phyloP scores from a whole-genome alignment of 2,797 vertebrate genomes.

The Notoglanidium macrostoma region DNA sequence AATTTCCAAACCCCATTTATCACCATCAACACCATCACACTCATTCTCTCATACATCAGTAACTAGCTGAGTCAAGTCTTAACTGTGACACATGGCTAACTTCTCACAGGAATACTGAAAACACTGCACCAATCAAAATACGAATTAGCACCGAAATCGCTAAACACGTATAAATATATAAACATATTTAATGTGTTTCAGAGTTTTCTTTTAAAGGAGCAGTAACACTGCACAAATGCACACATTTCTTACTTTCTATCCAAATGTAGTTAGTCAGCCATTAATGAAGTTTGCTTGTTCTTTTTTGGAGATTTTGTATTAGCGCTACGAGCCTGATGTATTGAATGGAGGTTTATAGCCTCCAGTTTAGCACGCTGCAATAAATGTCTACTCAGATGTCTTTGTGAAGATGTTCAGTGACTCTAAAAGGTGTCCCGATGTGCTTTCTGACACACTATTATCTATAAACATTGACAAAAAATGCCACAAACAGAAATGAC shows the following conservation, averaged over 20 bases:
- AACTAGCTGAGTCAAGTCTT: neutral
- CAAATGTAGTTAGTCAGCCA: neutral
- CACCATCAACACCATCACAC: neutral
- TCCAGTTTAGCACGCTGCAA: neutral
- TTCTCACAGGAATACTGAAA: no score
- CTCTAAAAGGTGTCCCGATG: no score
- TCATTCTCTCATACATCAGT: neutral
- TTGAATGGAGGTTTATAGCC: neutral
- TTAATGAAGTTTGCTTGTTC: neutral
- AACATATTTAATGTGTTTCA: neutral
- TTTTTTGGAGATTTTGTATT: no score
- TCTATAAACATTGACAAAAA: no score
- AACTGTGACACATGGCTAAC: neutral
- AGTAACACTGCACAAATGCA: neutral
- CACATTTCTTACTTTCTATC: neutral
- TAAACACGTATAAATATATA: neutral
- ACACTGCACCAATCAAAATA: neutral
- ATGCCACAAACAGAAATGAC: no score
- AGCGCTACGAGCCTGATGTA: neutral
- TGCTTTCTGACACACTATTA: neutral
- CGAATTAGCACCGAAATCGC: neutral
- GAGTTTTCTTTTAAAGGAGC: neutral
- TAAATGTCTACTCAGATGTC: no score
- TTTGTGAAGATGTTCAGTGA: no score
- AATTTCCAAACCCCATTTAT: neutral